phyloP scores from a whole-genome alignment of 1,140 invertebrate genomes.

The Trachelipus rathkii region DNA sequence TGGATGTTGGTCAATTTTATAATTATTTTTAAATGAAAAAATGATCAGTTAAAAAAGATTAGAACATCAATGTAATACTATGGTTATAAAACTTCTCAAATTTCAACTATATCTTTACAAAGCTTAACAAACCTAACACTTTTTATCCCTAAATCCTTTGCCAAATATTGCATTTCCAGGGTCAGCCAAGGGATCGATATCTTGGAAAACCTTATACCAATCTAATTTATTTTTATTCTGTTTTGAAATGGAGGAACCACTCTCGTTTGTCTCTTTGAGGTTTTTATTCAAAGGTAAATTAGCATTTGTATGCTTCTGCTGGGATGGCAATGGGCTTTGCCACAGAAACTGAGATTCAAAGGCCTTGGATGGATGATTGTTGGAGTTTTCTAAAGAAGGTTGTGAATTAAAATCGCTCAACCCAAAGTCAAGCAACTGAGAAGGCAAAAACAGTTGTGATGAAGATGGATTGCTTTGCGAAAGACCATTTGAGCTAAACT shows the following conservation, averaged over 20 bases:
- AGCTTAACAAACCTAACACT: neutral
- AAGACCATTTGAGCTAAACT: neutral
- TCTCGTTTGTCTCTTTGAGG: neutral
- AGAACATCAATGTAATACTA: too few relatives aligned
- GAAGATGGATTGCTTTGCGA: constrained; percentile 19
- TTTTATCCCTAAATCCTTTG: constrained; percentile 13
- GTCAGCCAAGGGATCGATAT: constrained; percentile 86
- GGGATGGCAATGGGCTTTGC: neutral
- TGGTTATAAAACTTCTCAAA: too few relatives aligned
- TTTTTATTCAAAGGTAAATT: neutral
- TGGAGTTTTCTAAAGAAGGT: neutral
- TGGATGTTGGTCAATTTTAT: too few relatives aligned
- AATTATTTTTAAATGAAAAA: too few relatives aligned
- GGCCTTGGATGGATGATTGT: neutral
- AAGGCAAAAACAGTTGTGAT: constrained; percentile 49
- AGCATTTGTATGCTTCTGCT: constrained; percentile 8
- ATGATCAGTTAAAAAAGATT: too few relatives aligned
- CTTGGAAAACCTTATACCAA: constrained; percentile 90
- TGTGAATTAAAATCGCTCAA: constrained; percentile 33
- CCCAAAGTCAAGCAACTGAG: constrained; percentile 53
- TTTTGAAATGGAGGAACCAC: constrained; percentile 42
- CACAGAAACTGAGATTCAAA: neutral
- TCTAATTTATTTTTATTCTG: constrained; percentile 53
- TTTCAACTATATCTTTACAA: too few relatives aligned
- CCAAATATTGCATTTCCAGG: constrained; percentile 51